Base-by-base conservation (phyloP, 2,113 vertebrate genomes). In the Cryptotis parvus region DNA sequence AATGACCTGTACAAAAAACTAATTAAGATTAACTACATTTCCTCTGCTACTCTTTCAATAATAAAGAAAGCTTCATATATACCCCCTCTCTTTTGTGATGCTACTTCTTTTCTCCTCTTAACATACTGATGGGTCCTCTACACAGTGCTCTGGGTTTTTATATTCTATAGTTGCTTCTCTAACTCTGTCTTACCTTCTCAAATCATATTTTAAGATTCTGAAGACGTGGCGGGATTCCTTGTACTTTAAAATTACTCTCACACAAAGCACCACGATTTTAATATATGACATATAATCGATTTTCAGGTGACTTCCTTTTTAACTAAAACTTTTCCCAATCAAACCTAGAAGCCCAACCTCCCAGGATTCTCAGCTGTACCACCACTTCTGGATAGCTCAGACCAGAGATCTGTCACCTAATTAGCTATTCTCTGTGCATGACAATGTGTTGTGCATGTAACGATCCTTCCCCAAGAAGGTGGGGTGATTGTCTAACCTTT, bases 161-260 rank as follows among this genome's bases (percentile, higher is more conserved):
- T 27, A 70, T 39, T 61, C 45, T 37, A 33, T 39, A 35, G 41
- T 63, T 79, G 35, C 41, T 52, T 86, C 49, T 20, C 39, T 66
- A 39, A 27, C 24, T 63, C 29, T 37, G 27, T 70, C 78, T 84
- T 88, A 8, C 68, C 39, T 84, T 84, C 79, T 75, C 68, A 66
- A 76, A 79, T 29, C 49, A 6, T 75, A 91, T 69, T 87, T 84
- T 86, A 91, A 85, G 39, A 49, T 92, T 91, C 70, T 37, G 58
- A 27, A 77, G 12, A 72, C 22, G 86, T 10, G 20, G 91, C 14
- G 24, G 35, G 39, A 73, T 39, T 58, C 45, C 16, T 65, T 84
- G 18, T 55, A 49, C n/a, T 89, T n/a, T 61, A 29, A 43, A 73
- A 76, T 61, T 18, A 68, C 58, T 55, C 45, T 74, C n/a, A 69